Percentiles rank a stretch among this genome's conserved stretches.
Evolutionary conservation across 1,140 invertebrate genomes (phyloP).

Genomic region (Phocides pigmalion): DNA sequence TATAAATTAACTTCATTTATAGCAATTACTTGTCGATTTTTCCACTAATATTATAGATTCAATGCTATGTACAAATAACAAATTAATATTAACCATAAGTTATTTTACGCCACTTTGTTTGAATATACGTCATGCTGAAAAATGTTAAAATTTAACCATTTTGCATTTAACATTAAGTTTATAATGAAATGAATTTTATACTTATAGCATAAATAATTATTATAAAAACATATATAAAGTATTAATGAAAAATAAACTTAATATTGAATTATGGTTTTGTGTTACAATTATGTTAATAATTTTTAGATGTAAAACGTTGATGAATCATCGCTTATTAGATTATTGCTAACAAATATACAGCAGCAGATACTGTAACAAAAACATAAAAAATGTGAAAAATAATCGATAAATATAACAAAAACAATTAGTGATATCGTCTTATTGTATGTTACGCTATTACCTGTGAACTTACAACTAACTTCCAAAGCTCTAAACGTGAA

Average conservation of each 20-base stretch:
- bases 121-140: conserved; percentile 23
- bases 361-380: conserved; percentile 32
- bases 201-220: conserved; percentile 6
- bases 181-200: conserved; percentile 16
- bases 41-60: conserved; percentile 4
- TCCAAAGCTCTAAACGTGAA: conserved; percentile 52
- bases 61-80: conserved; percentile 25
- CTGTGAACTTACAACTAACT: conserved; percentile 53
- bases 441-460: conserved; percentile 47
- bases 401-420: conserved; percentile 31
- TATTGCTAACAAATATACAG: conserved; percentile 24
- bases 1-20: conserved; percentile 9
- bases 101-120: conserved; percentile 8
- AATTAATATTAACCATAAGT: conserved; percentile 12
- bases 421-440: conserved; percentile 34
- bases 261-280: conserved; percentile 23
- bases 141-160: conserved; percentile 10
- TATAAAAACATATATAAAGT: conserved; percentile 6
- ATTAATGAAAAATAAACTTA: conserved; percentile 25
- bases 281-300: conserved; percentile 37
- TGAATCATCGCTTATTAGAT: conserved; percentile 17
- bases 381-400: conserved; percentile 25
- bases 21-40: conserved; percentile 1
- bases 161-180: conserved; percentile 28
- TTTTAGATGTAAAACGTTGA: conserved; percentile 29